Evolutionary conservation across 2,113 vertebrate genomes (phyloP).

Genomic region (Bombycilla garrulus): DNA sequence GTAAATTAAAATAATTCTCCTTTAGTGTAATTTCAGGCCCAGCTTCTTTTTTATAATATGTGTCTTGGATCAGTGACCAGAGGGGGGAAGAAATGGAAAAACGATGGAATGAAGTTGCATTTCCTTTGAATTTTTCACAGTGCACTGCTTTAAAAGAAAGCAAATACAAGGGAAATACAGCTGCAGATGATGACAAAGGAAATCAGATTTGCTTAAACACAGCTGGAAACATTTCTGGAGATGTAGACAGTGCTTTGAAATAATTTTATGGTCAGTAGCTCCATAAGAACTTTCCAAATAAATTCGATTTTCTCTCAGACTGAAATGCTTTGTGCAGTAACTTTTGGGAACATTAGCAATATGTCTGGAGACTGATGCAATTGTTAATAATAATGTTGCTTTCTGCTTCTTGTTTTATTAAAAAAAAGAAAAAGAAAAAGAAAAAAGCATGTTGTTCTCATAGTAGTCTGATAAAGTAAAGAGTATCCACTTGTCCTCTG

Average conservation of each 20-base stretch:
- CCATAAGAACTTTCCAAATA: neutral
- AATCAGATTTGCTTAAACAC: slow-evolving; percentile 13
- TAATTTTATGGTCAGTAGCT: neutral
- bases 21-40: neutral
- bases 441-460: neutral
- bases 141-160: neutral
- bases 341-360: neutral
- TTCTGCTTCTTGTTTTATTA: neutral
- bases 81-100: neutral
- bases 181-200: slow-evolving; percentile 3
- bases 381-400: neutral
- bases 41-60: neutral
- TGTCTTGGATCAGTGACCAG: neutral
- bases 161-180: neutral
- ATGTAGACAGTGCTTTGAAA: neutral
- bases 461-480: neutral
- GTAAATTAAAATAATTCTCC: neutral
- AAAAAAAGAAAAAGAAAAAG: neutral
- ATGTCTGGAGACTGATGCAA: neutral
- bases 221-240: slow-evolving; percentile 28
- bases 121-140: neutral
- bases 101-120: neutral
- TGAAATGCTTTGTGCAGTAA: neutral
- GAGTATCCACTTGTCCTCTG: neutral
- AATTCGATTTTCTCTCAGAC: neutral